Evolutionary conservation across 2,888 invertebrate species (phyloP).

Genomic region (Odontothrips loti): DNA sequence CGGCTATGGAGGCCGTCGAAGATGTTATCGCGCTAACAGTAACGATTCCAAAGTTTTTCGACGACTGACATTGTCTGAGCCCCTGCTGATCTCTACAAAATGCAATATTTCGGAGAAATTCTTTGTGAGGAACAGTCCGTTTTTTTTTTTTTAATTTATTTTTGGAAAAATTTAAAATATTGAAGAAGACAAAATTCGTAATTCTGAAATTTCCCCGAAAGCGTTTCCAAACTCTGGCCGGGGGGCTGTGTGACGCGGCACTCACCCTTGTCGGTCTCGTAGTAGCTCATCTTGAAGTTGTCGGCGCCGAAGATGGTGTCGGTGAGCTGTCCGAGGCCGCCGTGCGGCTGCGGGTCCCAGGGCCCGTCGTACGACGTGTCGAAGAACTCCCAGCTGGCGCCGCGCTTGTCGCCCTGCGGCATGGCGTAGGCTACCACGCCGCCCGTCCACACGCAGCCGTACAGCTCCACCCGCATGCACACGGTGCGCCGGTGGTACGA

Average conservation of each 20-base stretch:
- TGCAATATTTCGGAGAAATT: too few species aligned
- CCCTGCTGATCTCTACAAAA: too few species aligned
- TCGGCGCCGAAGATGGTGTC: conserved; percentile 62
- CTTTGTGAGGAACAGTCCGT: too few species aligned
- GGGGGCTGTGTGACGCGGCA: not conserved
- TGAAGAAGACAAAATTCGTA: too few species aligned
- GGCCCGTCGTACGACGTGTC: conserved; percentile 67
- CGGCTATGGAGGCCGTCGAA: too few species aligned
- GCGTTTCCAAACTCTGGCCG: too few species aligned
- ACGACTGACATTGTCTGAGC: too few species aligned
- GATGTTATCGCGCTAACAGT: too few species aligned
- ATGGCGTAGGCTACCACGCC: conserved; percentile 81
- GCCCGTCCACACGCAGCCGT: conserved; percentile 80
- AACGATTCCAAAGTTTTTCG: too few species aligned
- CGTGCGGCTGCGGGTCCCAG: conserved; percentile 49
- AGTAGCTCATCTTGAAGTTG: conserved; percentile 58
- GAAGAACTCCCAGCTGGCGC: conserved; percentile 72
- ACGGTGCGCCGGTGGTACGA: conserved; percentile 78
- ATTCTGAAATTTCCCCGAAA: too few species aligned
- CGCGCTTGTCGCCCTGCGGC: conserved; percentile 80
- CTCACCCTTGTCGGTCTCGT: conserved; percentile 55
- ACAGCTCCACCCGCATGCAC: conserved; percentile 87
- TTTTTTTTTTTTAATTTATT: too few species aligned
- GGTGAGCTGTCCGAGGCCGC: conserved; percentile 65
- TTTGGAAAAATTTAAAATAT: too few species aligned